Base-by-base conservation (phyloP, 2,888 invertebrate genomes). In the Harpalus rubripes region DNA sequence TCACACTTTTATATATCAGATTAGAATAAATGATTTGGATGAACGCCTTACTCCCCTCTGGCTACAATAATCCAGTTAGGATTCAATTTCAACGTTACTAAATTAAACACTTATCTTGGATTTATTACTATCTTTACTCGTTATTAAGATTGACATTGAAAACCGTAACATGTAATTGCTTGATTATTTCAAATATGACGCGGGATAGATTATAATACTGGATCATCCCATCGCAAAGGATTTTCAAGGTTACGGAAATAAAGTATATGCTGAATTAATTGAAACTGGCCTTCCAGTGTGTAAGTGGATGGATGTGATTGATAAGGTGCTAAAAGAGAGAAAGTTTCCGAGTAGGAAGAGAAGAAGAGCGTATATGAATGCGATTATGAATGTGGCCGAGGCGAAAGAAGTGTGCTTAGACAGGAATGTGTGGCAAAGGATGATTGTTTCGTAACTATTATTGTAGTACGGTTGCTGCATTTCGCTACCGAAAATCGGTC, bases 141-240 rank as follows among this genome's bases (percentile, higher is more conserved):
- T 81, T 39, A 81, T 81, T 81, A 81, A 81, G 63, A 81, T 61
- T 81, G 81, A 81, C 81, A 65, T 26, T 81, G 81, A 81, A 81
- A 63, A 44, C 63, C 61, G 80, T 44, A 59, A 41, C 59, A 18
- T 80, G 18, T 63, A 81, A 81, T 81, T 63, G 65, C 15, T 81
- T 63, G 81, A 81, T 81, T 65, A 74, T 74, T 74, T 74, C 41
- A 44, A 74, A 74, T 68, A 68, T 41, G 61, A 61, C 12, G 7
- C 18, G 61, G 12, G 44, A 52, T 52, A 12, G 44, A 81, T 81
- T 81, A 41, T 41, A 63, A 81, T 61, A 74, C 44, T 41, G 44
- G 44, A 74, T 15, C 72, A 44, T 44, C 44, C 7, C 44, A 74
- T 44, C 4, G 44, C 44, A 10, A 52, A 52, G 44, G 6, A 52